Conservation (phyloP, 2,888 invertebrate genomes). For the Eurois occulta region DNA sequence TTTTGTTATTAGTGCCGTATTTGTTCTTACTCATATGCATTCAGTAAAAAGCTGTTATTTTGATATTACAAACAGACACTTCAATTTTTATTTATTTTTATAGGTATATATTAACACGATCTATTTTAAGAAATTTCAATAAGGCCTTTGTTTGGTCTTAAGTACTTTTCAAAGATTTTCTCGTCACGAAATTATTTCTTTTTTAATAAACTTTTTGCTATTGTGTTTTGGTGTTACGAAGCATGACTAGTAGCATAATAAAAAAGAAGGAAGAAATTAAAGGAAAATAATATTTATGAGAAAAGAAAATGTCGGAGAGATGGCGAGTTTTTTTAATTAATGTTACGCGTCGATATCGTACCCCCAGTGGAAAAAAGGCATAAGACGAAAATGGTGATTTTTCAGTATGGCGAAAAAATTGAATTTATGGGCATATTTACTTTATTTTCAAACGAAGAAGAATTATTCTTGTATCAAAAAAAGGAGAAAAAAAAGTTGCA, state of each 20-base stretch:
- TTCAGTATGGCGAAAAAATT: no score
- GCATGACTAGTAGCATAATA: slow-evolving; percentile 24
- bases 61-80: no score
- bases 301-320: slow-evolving; percentile 29
- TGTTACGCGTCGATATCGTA: slow-evolving; percentile 23
- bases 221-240: slow-evolving; percentile 39
- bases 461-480: no score
- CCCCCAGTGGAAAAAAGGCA: no score
- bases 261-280: slow-evolving; percentile 37
- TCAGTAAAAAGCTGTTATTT: no score
- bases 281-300: slow-evolving; percentile 36
- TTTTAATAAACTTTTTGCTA: slow-evolving; percentile 42
- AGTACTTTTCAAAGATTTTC: slow-evolving; percentile 11
- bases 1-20: no score
- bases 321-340: slow-evolving; percentile 52
- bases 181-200: slow-evolving; percentile 10
- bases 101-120: neutral
- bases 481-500: no score
- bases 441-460: no score
- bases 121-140: slow-evolving; percentile 8
- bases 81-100: no score
- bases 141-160: slow-evolving; percentile 6
- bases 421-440: no score
- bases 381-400: no score
- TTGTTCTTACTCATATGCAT: no score